These are phyloP conservation scores for Amphipoea lucens DNA, from an alignment of 2,888 invertebrate species.

Conservation along the genomic window DNA sequence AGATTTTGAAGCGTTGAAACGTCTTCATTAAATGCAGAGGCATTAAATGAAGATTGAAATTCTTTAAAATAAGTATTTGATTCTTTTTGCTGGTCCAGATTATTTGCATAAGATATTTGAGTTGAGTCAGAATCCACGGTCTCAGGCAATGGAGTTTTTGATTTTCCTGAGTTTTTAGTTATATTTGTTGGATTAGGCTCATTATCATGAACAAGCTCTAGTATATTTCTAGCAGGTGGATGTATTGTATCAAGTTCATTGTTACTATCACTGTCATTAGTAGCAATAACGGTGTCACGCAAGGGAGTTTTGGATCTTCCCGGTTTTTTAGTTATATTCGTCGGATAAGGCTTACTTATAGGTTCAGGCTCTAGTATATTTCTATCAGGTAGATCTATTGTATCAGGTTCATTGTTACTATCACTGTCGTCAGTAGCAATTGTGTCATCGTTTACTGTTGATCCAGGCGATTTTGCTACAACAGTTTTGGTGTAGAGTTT, in stretches of 20 bases:
- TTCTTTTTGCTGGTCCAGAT: neutral
- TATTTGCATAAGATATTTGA: slow-evolving; percentile 1
- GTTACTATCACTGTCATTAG: too few relatives aligned
- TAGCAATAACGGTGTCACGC: neutral
- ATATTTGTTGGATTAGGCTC: neutral
- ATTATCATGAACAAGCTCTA: too few relatives aligned
- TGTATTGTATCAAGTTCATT: too few relatives aligned
- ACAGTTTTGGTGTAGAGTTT: neutral
- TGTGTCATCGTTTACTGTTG: neutral
- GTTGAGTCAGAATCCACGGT: neutral
- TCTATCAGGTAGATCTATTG: neutral
- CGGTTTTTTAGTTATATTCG: neutral
- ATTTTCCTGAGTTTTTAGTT: neutral
- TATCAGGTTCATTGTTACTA: neutral
- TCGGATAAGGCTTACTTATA: neutral
- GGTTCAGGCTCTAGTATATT: neutral
- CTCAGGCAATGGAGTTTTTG: neutral
- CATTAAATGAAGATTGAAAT: slow-evolving; percentile 4
- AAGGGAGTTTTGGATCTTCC: neutral
- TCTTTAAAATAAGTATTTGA: neutral
- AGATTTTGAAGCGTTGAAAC: neutral
- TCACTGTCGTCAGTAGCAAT: neutral
- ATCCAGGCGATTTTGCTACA: neutral
- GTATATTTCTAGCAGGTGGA: too few relatives aligned
- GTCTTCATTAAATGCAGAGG: neutral